Evolutionary conservation across 2,113 vertebrate species (phyloP).

Genomic region (Diadophis punctatus): DNA sequence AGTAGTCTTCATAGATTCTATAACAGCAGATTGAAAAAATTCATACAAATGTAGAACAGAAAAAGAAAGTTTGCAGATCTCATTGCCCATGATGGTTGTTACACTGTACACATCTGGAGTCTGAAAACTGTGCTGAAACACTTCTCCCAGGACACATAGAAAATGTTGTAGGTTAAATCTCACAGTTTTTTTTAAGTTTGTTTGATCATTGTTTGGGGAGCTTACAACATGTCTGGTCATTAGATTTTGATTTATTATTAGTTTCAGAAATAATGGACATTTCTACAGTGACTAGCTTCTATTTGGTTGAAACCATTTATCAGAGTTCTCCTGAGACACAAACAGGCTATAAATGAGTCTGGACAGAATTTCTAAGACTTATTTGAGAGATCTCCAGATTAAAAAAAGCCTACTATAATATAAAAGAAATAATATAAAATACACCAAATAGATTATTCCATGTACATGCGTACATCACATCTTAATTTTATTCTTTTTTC

Average conservation of each 20-base stretch:
- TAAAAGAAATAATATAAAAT: not conserved
- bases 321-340: slow-evolving; percentile 52
- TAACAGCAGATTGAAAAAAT: not conserved
- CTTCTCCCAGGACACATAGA: not conserved
- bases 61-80: not conserved
- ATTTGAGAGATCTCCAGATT: not conserved
- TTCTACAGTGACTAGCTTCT: slow-evolving; percentile 45
- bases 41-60: not conserved
- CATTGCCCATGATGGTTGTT: not conserved
- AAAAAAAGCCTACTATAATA: not conserved
- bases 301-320: slow-evolving; percentile 48
- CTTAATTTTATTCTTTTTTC: not conserved
- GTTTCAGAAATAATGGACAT: slow-evolving; percentile 32
- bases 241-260: slow-evolving; percentile 48
- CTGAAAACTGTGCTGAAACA: not conserved
- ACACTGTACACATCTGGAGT: not conserved
- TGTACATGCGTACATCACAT: not conserved
- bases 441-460: not conserved
- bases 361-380: slow-evolving; percentile 13
- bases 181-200: not conserved
- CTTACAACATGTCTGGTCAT: slow-evolving; percentile 2
- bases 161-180: not conserved
- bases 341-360: slow-evolving; percentile 30
- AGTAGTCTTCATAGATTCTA: not conserved
- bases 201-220: not conserved